Conservation (phyloP, 2,113 vertebrate species). For the Nothocercus julius region DNA sequence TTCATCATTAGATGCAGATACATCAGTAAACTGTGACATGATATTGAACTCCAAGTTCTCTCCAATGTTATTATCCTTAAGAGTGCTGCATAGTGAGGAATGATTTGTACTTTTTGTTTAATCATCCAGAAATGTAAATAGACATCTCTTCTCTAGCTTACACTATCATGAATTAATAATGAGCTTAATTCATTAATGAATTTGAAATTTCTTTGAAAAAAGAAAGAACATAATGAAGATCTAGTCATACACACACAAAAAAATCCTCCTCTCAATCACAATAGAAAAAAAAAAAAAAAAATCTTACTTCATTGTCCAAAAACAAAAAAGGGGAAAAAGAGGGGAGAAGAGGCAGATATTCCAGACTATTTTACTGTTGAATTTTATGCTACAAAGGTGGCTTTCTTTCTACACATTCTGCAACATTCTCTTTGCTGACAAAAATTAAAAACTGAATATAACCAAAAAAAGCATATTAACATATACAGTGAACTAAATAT, state of each 20-base stretch:
- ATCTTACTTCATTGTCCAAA: neutral
- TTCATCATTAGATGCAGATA: no score
- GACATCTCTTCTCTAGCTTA: neutral
- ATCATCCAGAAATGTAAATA: neutral
- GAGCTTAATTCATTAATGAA: neutral
- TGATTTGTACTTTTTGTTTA: neutral
- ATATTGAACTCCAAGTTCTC: neutral
- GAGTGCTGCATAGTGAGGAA: neutral
- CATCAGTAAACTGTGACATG: neutral
- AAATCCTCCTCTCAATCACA: no score
- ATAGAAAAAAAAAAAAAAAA: neutral
- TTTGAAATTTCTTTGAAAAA: neutral
- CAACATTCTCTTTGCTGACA: neutral
- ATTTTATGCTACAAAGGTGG: neutral
- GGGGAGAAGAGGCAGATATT: neutral
- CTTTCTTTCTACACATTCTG: neutral
- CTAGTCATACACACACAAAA: neutral
- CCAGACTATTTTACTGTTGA: neutral
- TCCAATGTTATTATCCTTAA: neutral
- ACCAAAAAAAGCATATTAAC: neutral
- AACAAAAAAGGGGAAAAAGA: neutral
- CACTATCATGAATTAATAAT: neutral
- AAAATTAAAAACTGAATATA: neutral
- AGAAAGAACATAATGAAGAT: neutral
- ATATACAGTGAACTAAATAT: neutral